These are phyloP conservation scores for Pseudomyrmex sp. DNA, from an alignment of 1,140 invertebrate genomes.

Conservation along the genomic window DNA sequence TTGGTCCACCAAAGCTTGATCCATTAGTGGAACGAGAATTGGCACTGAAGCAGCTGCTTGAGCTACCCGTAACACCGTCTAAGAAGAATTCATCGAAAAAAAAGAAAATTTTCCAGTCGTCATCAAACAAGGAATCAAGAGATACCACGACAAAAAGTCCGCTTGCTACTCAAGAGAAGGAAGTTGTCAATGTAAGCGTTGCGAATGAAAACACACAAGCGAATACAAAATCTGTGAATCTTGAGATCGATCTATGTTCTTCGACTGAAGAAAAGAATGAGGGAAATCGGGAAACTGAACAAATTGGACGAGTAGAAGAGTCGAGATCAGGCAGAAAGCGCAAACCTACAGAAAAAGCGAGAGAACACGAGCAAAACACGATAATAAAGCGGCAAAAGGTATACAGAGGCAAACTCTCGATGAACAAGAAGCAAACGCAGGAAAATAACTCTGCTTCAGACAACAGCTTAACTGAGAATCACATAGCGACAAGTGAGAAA, in stretches of 20 bases:
- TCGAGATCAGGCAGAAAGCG: constrained; percentile 83
- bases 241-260: neutral
- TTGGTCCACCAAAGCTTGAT: constrained; percentile 78
- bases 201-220: constrained; percentile 59
- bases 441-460: neutral
- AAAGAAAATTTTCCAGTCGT: constrained; percentile 62
- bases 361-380: constrained; percentile 79
- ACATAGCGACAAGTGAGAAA: constrained; percentile 9
- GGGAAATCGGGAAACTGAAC: constrained; percentile 13
- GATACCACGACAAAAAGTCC: constrained; percentile 2
- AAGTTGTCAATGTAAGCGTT: constrained; percentile 42
- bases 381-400: constrained; percentile 78
- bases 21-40: constrained; percentile 84
- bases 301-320: constrained; percentile 72
- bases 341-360: constrained; percentile 82
- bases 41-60: constrained; percentile 85
- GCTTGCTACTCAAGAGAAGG: constrained; percentile 5
- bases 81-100: constrained; percentile 74
- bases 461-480: constrained; percentile 13
- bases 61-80: constrained; percentile 78
- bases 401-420: constrained; percentile 66
- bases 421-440: constrained; percentile 51
- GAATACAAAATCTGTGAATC: constrained; percentile 40
- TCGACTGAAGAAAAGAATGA: constrained; percentile 38
- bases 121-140: constrained; percentile 33